Base-by-base conservation (phyloP, 2,797 vertebrate species). In the Enteromius paludinosus region DNA sequence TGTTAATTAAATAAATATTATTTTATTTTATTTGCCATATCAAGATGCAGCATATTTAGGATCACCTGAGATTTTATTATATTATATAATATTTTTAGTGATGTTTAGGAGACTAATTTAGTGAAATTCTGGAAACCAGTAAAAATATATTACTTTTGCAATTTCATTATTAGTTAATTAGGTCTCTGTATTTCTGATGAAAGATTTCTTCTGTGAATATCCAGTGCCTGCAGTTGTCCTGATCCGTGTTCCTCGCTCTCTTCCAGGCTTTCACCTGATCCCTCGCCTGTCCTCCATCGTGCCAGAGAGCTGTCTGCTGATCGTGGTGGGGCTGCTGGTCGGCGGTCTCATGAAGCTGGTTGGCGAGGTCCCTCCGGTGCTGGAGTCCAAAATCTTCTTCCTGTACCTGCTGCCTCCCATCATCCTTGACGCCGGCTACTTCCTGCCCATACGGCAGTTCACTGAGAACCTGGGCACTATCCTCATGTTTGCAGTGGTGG, bases 391-490 rank as follows among this genome's bases (percentile, higher is more conserved):
- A 0, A 88, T 96, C 83, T 99, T 99, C 92, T 99, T 99, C 93
- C 94, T 98, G 83, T 97, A 93, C 93, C 96, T 99, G 64, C 95
- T 99, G 12, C 98, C 98, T 0, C 98, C 98, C 88, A 99, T 99
- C 92, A 99, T 99, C 91, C 91, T 99, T 89, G 98, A 99, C 0
- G 98, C 98, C 0, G 98, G 98, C 89, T 99, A 99, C 90, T 99
- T 99, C 92, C 92, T 99, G 83, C 98, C 98, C 1, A 94, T 99
- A 62, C 95, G 98, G 15, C 94, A 96, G 25, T 99, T 99, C 93
- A 96, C 96, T 0, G 98, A 99, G 92, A 99, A 99, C 92, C 84
- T 99, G 91, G 98, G 98, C 89, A 99, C 98, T 20, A 99, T 99
- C 92, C 94, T 99, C 73, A 97, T 98, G 90, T 99, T 99, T 2